Evolutionary conservation across 2,888 invertebrate genomes (phyloP), one percentile per base, ranked within the genome.

Genomic region (Melangyna quadrimaculata): DNA sequence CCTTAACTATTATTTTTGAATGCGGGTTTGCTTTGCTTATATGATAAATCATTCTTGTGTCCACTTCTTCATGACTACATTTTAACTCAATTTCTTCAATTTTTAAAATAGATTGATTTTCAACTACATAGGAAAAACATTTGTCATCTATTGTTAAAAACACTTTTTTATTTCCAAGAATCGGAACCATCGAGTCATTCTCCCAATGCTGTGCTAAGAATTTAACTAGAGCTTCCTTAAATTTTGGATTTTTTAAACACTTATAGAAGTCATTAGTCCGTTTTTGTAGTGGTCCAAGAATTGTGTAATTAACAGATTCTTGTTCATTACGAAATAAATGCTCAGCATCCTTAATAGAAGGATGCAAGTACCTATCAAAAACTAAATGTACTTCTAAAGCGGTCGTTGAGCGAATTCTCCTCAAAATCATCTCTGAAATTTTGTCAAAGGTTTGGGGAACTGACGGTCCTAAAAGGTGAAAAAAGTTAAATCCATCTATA

Each of bases 281-380:
- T 22, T 9, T 24, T 37, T 37, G 35, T 9, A 24, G 14, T 12
- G 67, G 51, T 10, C 51, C 51, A 29, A 2, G 14, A 24, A 69
- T 40, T 14, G 12, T 48, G 1, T 22, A 48, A 48, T 22, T n/a
- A n/a, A 27, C 14, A 7, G 29, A 2, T 7, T 48, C 29, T 9
- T 72, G 24, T 48, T 71, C 32, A n/a, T 51, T 55, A 14, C 53
- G 35, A 35, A 24, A 12, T 1, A 8, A 4, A 17, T 37, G 69
- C 10, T 72, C 69, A 37, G 1, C 2, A 14, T 61, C 61, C 27
- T 73, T 73, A 12, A 73, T 40, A 37, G 69, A 69, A 24, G 69
- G 55, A 17, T 24, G 24, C n/a, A 70, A 53, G 19, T 74, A 65
- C n/a, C 53, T 40, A 43, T 65, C 40, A 29, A 74, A 74, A 29